Percentiles rank a stretch among this genome's conserved stretches.
These are phyloP conservation scores for Mionectes olivaceus DNA, from an alignment of 2,797 vertebrate genomes.

Conservation along the genomic window DNA sequence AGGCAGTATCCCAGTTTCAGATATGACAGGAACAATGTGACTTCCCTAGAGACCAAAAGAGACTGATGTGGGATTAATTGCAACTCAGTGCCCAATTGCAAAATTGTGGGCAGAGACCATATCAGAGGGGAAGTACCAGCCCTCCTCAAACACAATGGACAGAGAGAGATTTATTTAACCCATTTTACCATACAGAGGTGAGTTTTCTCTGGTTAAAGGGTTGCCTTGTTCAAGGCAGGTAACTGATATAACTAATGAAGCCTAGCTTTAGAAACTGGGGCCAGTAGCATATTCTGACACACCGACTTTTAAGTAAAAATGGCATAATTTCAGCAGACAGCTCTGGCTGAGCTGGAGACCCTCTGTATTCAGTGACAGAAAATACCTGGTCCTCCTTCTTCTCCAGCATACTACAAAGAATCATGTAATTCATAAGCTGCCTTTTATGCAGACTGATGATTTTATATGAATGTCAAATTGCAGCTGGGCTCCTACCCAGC, in stretches of 20 bases:
- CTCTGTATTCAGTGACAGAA: neutral
- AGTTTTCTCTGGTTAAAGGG: neutral
- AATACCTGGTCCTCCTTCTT: neutral
- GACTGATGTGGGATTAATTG: neutral
- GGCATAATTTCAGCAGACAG: neutral
- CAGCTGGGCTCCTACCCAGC: neutral
- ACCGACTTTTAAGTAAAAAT: neutral
- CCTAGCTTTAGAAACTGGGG: neutral
- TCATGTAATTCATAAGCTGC: neutral
- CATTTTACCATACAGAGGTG: neutral
- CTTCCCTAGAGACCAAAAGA: neutral
- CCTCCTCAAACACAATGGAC: accelerated
- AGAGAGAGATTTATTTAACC: neutral
- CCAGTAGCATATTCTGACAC: neutral
- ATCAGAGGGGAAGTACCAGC: neutral
- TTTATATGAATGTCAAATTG: constrained; percentile 17
- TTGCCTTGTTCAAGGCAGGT: neutral
- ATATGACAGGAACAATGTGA: neutral
- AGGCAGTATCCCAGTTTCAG: neutral
- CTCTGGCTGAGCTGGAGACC: neutral
- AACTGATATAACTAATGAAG: neutral
- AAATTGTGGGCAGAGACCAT: neutral
- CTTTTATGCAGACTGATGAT: neutral
- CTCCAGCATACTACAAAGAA: neutral
- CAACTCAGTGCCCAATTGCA: neutral